Base-by-base conservation (phyloP, 2,113 vertebrate genomes). In the Geothlypis trichas region DNA sequence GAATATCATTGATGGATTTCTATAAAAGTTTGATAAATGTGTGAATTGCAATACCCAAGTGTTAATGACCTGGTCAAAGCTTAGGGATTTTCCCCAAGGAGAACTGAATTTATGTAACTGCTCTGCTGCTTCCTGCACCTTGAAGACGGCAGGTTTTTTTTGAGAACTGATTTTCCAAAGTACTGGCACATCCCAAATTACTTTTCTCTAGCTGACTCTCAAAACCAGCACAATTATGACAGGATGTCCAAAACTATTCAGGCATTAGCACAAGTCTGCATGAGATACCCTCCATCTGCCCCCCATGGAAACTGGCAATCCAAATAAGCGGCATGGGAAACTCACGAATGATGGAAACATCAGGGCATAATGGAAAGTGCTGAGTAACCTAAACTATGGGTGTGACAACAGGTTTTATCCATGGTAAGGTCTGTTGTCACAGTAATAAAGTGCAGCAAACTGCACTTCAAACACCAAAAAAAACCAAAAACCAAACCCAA, bases 211-310 rank as follows among this genome's bases (percentile, higher is more conserved):
- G 18, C 20, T 51, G 23, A 75, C 24, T 63, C 30, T 28, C 19
- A 12, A 75, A 87, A 52, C 26, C 31, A 77, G n/a, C 37, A 77
- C 13, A 3, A 33, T 58, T 61, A 69, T 8, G 51, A 52, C 6
- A 71, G 55, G 51, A 39, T 55, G 23, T 30, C 87, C 61, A 72
- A 75, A 94, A 89, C 26, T 31, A 39, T 22, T 84, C 47, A 78
- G 47, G 11, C 24, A 30, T 13, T 13, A 7, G 18, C 31, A 71
- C 47, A 84, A 59, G 8, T 63, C 24, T 49, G 44, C 0, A 0
- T 14, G 26, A 89, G 49, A 84, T 7, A 35, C 10, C 10, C 17
- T 26, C 20, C 3, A 10, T 7, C 5, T 47, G 26, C 5, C 13
- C 9, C 1, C 22, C 18, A 23, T 4, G 37, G 46, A 77, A 89